phyloP scores from a whole-genome alignment of 1,140 invertebrate genomes.

The Tetraneura akinire region DNA sequence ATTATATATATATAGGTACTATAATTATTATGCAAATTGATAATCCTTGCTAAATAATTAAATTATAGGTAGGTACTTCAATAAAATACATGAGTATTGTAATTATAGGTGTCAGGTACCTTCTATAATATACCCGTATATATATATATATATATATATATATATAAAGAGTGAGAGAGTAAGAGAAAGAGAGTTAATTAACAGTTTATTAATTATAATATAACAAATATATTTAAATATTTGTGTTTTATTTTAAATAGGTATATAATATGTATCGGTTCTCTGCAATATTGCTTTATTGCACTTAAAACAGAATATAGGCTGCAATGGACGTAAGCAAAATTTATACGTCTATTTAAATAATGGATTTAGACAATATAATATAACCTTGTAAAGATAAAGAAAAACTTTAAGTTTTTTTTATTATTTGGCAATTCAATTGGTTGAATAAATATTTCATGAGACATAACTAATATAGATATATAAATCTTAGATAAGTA shows the following conservation, averaged over 20 bases:
- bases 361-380: conserved; percentile 20
- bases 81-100: no score
- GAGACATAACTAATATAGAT: neutral
- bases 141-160: no score
- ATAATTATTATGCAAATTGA: no score
- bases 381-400: conserved; percentile 21
- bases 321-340: neutral
- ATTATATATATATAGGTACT: no score
- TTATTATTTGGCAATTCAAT: no score
- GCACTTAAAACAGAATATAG: neutral
- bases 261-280: no score
- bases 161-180: no score
- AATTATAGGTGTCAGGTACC: no score
- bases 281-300: conserved; percentile 18
- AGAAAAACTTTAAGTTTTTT: conserved; percentile 11
- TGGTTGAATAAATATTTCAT: neutral
- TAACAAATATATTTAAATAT: neutral
- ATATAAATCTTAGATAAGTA: neutral
- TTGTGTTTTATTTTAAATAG: conserved; percentile 3
- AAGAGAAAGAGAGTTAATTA: neutral
- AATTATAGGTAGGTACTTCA: no score
- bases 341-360: conserved; percentile 1
- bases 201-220: neutral
- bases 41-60: no score
- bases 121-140: no score